Evolutionary conservation across 2,888 invertebrate genomes (phyloP).

Genomic region (Parnassius glacialis): DNA sequence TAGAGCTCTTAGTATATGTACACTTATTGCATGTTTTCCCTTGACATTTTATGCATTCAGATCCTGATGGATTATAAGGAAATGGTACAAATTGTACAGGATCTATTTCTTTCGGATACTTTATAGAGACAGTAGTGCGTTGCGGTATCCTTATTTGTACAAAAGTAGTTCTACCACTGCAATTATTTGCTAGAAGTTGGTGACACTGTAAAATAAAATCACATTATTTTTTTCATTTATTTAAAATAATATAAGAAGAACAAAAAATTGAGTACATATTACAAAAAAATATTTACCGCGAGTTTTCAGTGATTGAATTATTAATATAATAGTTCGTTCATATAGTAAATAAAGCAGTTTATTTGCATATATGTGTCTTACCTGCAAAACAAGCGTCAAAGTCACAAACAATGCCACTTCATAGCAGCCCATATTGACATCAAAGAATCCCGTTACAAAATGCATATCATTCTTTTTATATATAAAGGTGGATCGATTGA

Average conservation of each 20-base stretch:
- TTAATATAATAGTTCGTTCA: constrained; percentile 4
- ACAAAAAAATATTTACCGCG: not conserved
- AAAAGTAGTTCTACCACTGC: constrained; percentile 34
- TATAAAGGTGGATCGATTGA: constrained; percentile 42
- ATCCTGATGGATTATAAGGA: constrained; percentile 26
- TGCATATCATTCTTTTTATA: constrained; percentile 47
- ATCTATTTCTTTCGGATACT: constrained; percentile 32
- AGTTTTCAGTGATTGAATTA: not conserved
- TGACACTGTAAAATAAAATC: constrained; percentile 27
- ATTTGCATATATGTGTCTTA: constrained; percentile 35
- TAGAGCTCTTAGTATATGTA: constrained; percentile 18
- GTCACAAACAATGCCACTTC: constrained; percentile 39
- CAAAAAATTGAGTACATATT: not conserved
- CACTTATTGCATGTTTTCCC: constrained; percentile 29
- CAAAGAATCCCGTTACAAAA: constrained; percentile 29
- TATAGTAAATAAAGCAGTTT: constrained; percentile 19
- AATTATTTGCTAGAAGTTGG: constrained; percentile 26
- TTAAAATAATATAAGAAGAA: not conserved
- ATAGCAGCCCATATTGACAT: constrained; percentile 48
- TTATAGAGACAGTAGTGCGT: constrained; percentile 34
- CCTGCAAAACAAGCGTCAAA: constrained; percentile 51
- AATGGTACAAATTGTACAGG: constrained; percentile 35
- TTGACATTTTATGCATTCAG: constrained; percentile 29
- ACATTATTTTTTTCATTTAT: not conserved
- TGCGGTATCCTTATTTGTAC: constrained; percentile 37